Base-by-base conservation (phyloP, 92 coral and sea anemone genomes). In the Epizoanthus scotinus region DNA sequence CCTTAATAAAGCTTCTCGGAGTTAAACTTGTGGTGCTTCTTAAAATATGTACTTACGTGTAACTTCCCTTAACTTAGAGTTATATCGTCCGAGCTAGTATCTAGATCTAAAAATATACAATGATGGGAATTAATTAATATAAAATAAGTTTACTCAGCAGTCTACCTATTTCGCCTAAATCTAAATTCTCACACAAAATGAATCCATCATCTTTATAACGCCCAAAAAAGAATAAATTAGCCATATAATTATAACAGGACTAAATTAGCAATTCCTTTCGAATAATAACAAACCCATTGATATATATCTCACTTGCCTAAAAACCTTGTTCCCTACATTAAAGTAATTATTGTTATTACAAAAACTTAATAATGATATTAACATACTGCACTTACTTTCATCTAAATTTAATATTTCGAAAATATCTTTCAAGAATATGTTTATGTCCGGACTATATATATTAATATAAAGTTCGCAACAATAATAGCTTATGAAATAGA, bases 161-260 rank as follows among this genome's bases (percentile, higher is more conserved):
- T 7, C 10, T 8, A 4, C 3, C 3, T 21, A 59, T n/a, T 7
- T 7, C 26, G 21, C 8, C 21, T n/a, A 59, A 59, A 19, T 1
- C 8, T 19, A 3, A 17, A 21, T 59, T 9, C 5, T 21, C 27
- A 26, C 25, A n/a, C 21, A 59, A 2, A 10, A 59, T 59, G 2
- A 59, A 26, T n/a, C 63, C 63, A 18, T 59, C 63, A n/a, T 59
- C 63, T n/a, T 26, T 27, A 9, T 59, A 59, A n/a, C 63, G 63
- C 63, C 63, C 28, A 59, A n/a, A 21, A 59, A 59, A 59, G 0
- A 59, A 2, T 2, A 59, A 14, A 59, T n/a, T 22, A 4, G 25
- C 20, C 4, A 59, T n/a, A 4, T 21, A 27, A 59, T 2, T 21
- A 59, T 20, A 59, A 9, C 21, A 59, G 21, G 21, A 59, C 28